These are phyloP conservation scores for Axea sp. DNA, from an alignment of 2,888 invertebrate genomes.

Conservation along the genomic window DNA sequence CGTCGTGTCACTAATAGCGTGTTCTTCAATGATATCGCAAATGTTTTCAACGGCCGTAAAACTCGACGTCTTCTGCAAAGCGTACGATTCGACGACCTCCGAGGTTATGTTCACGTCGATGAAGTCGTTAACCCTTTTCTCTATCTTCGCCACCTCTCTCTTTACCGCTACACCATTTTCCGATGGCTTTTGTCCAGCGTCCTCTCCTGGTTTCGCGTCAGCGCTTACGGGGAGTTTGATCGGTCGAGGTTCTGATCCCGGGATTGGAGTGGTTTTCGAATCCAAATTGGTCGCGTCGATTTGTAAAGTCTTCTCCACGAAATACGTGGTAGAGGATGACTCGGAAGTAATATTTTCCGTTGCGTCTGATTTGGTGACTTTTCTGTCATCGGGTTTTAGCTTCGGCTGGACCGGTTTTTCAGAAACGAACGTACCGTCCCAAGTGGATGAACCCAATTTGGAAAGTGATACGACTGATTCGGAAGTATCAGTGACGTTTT, in stretches of 20 bases:
- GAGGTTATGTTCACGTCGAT: conserved; percentile 79
- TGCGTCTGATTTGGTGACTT: conserved; percentile 1
- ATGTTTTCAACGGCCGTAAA: conserved; percentile 71
- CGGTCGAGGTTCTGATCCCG: background rate
- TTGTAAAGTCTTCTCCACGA: conserved; percentile 23
- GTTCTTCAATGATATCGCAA: conserved; percentile 78
- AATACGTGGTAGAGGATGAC: conserved; percentile 1
- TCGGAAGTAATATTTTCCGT: conserved; percentile 2
- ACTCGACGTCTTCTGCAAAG: conserved; percentile 73
- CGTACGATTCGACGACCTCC: conserved; percentile 70
- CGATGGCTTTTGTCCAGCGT: background rate
- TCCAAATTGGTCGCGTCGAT: conserved; percentile 19
- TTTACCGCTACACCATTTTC: conserved; percentile 26
- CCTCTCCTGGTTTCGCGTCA: background rate
- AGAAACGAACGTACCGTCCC: conserved; percentile 72
- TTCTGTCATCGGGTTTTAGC: conserved; percentile 55
- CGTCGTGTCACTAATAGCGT: conserved; percentile 80
- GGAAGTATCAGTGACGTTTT: conserved; percentile 32
- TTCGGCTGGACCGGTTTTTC: conserved; percentile 65
- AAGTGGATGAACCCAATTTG: conserved; percentile 62
- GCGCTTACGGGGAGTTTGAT: conserved; percentile 4
- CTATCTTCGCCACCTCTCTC: conserved; percentile 15
- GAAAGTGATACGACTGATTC: conserved; percentile 61
- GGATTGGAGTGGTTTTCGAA: background rate
- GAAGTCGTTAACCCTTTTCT: conserved; percentile 55